phyloP scores from a whole-genome alignment of 2,888 invertebrate genomes.

The Elegia similella region DNA sequence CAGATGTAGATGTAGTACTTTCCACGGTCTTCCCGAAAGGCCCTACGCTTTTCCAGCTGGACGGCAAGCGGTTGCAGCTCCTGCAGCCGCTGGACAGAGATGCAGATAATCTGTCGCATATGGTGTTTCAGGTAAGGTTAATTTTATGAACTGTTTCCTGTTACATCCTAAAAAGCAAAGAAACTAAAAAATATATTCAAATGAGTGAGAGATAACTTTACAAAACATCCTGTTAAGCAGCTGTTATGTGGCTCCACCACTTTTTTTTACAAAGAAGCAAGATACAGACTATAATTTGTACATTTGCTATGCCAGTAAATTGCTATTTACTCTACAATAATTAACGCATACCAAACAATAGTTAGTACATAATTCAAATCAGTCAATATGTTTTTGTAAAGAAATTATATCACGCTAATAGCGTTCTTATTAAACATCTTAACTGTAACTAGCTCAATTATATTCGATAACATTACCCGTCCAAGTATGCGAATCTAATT shows the following conservation, averaged over 20 bases:
- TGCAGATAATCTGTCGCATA: slow-evolving; percentile 91
- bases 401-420: not conserved
- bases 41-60: slow-evolving; percentile 88
- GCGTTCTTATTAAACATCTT: not conserved
- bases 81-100: slow-evolving; percentile 92
- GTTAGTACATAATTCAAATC: slow-evolving; percentile 5
- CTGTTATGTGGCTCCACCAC: no score
- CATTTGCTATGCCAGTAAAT: no score
- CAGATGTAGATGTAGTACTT: slow-evolving; percentile 88
- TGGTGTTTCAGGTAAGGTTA: slow-evolving; percentile 90
- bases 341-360: no score
- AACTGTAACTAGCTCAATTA: not conserved
- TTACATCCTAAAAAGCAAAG: no score
- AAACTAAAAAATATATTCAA: no score
- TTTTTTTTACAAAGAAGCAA: no score
- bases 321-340: no score
- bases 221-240: no score
- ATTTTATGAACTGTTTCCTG: no score
- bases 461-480: not conserved
- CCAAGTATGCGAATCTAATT: not conserved
- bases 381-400: not conserved
- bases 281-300: no score
- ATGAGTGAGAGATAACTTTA: no score
- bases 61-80: slow-evolving; percentile 90
- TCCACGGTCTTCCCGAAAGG: slow-evolving; percentile 91